These are phyloP conservation scores for Macroramphosus scolopax DNA, from an alignment of 2,797 vertebrate genomes.

Conservation along the genomic window DNA sequence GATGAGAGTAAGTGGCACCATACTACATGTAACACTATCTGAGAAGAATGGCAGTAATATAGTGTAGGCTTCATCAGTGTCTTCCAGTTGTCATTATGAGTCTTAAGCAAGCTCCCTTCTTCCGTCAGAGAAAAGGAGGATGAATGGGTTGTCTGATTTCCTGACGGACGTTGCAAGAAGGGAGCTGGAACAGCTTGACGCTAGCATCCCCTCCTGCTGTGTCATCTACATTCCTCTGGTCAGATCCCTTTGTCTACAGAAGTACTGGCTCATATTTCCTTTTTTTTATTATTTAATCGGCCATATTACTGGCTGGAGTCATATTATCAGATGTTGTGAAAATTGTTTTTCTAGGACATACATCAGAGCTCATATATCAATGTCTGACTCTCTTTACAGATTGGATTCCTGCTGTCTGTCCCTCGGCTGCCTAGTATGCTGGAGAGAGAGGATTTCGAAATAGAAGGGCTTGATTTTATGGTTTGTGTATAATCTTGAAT, in stretches of 20 bases:
- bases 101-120: neutral
- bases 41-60: no score
- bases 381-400: slow-evolving; percentile 66
- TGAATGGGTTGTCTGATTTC: slow-evolving; percentile 90
- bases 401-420: slow-evolving; percentile 93
- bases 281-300: neutral
- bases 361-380: neutral
- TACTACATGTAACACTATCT: neutral
- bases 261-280: neutral
- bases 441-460: slow-evolving; percentile 88
- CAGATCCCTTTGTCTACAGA: slow-evolving; percentile 18
- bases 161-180: slow-evolving; percentile 90
- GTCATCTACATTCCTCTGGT: slow-evolving; percentile 97
- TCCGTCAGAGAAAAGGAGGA: slow-evolving; percentile 85
- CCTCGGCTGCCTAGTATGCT: slow-evolving; percentile 89
- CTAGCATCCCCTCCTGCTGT: slow-evolving; percentile 85
- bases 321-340: no score
- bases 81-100: no score
- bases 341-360: no score
- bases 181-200: slow-evolving; percentile 88
- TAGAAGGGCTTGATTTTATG: slow-evolving; percentile 93
- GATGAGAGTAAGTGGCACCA: slow-evolving; percentile 83
- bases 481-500: slow-evolving; percentile 56
- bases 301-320: neutral
- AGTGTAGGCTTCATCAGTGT: no score